Evolutionary conservation across 2,113 vertebrate species (phyloP), one percentile per base, ranked within the genome.

Genomic region (Antechinus flavipes): DNA sequence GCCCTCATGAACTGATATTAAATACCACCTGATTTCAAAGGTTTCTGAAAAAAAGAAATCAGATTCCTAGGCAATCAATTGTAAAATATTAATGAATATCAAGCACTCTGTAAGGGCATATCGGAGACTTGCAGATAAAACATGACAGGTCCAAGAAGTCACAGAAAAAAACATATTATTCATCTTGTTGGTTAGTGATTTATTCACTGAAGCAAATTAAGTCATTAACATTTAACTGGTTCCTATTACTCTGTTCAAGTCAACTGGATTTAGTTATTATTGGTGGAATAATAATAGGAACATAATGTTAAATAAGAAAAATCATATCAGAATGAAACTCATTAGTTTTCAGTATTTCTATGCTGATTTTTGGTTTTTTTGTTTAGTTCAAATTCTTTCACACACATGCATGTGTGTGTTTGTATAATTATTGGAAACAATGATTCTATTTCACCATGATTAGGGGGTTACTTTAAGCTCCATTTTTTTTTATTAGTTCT

Each of bases 11-110:
- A 76, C 61, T n/a, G 14, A 76, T 76, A n/a, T 46, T 54, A 91
- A 94, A 93, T 50, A 26, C 30, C 56, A 90, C 56, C 35, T 92
- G 55, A 92, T 61, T 95, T 95, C 53, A 93, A 84, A 0, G 91
- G 49, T 92, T 92, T 91, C 49, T 89, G 25, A 55, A 54, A 92
- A 58, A 54, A 47, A 47, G 12, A 3, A 68, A 68, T 35, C 58
- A 90, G 91, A 95, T 46, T 92, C 35, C 35, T 30, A 76, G 61
- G 19, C 61, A 76, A 76, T 19, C 35, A n/a, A n/a, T 76, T 19
- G 35, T 76, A n/a, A 76, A n/a, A 76, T n/a, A n/a, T 30, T 61
- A 3, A 7, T 76, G 35, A 76, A 76, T 76, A 1, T 5, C 35
- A n/a, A n/a, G 35, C 30, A 5, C 35, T 76, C 61, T 19, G 14